Conservation (phyloP, 2,888 invertebrate species). For the Pilophorus perplexus region DNA sequence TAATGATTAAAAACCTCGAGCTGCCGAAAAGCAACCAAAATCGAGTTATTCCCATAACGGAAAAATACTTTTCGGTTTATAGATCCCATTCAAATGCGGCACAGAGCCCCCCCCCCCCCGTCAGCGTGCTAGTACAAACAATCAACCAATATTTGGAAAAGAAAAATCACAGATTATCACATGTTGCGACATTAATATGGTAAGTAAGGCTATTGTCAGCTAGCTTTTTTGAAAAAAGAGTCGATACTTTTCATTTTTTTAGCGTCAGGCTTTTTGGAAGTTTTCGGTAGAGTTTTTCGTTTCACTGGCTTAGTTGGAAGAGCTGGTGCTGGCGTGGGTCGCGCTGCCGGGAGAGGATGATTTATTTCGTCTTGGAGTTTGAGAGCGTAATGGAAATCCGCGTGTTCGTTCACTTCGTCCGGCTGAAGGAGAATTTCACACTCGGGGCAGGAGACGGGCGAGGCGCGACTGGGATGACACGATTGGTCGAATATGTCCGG, state of each 20-base stretch:
- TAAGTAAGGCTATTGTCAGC: no score
- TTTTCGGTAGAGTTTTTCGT: conserved; percentile 27
- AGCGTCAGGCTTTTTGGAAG: conserved; percentile 14
- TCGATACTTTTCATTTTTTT: conserved; percentile 42
- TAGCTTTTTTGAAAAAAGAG: conserved; percentile 40
- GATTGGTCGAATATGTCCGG: neutral
- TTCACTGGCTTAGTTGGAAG: conserved; percentile 3
- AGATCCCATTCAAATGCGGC: no score
- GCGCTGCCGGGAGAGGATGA: conserved; percentile 28
- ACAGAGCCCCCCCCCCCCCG: no score
- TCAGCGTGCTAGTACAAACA: no score
- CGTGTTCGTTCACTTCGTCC: conserved; percentile 63
- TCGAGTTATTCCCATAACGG: no score
- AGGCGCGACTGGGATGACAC: neutral
- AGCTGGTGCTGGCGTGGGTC: neutral
- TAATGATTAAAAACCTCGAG: no score
- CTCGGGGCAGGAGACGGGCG: conserved; percentile 14
- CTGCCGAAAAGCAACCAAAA: no score
- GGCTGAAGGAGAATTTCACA: conserved; percentile 2
- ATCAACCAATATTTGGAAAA: no score
- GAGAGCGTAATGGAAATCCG: conserved; percentile 82
- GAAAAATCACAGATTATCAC: no score
- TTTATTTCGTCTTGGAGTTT: conserved; percentile 69
- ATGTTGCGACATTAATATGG: no score
- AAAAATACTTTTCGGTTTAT: no score